Base-by-base conservation (phyloP, 2,113 vertebrate species). In the Henicopernis longicauda region DNA sequence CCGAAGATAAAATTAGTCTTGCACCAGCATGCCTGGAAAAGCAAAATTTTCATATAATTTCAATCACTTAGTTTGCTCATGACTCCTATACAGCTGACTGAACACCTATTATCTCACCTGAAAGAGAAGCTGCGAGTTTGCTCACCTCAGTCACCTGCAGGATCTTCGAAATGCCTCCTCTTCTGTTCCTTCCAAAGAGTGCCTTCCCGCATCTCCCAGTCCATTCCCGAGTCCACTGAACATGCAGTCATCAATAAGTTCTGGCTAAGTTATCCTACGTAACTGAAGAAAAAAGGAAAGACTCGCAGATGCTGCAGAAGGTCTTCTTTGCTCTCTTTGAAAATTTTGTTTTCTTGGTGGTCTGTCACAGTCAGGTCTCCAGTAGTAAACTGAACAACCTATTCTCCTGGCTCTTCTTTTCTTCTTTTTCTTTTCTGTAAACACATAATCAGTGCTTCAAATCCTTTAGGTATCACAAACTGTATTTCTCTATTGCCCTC, bases 401-500 rank as follows among this genome's bases (percentile, higher is more conserved):
- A 95, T 95, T 95, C 93, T 97, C 86, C 86, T 72, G 94, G 89
- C 94, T 97, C 96, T 94, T 97, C 96, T 94, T 94, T 96, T 93
- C 90, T 90, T 92, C 90, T 95, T 93, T 90, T 94, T 86, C 72
- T 85, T 89, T 86, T 74, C 93, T 73, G 93, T 95, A 97, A 97
- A 97, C 96, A 97, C 91, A 97, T 88, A 84, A 95, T 95, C 96
- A 92, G 67, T 29, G 93, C 87, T 95, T 95, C 89, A 88, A 94
- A 94, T 88, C 87, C 95, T 95, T 58, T 89, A 92, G 94, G 95
- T 78, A 94, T 26, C 84, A 79, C 91, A 79, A 95, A 96, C 73
- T 29, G 76, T 67, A 96, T 90, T 97, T 97, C 97, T 93, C 93
- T 94, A 93, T 94, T 97, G 97, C 97, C 97, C 95, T 97, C 97